Conservation (phyloP, 1,140 invertebrate genomes). For the Conus betulinus region DNA sequence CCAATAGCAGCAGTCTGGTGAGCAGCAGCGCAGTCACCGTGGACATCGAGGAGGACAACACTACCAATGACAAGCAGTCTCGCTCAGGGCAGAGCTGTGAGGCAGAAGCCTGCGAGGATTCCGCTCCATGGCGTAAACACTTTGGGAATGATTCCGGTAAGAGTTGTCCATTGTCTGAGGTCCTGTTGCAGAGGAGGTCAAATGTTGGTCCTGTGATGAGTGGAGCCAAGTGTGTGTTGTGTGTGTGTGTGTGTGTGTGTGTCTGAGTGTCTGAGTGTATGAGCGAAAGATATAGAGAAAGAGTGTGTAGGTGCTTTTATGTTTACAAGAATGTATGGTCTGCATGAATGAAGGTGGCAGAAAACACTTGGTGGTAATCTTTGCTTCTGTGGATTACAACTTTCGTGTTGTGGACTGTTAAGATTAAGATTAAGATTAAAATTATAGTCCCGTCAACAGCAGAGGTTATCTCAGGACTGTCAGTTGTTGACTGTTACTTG, state of each 20-base stretch:
- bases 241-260: background rate
- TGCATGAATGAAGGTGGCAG: no score
- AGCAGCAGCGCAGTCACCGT: background rate
- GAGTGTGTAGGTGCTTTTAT: no score
- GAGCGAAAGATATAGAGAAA: background rate
- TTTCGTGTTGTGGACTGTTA: no score
- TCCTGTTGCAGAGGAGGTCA: background rate
- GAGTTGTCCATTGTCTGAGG: background rate
- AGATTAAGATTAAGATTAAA: no score
- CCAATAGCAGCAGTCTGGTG: constrained; percentile 18
- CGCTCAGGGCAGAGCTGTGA: background rate
- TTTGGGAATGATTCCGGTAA: constrained; percentile 8
- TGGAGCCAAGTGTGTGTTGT: background rate
- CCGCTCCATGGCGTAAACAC: background rate
- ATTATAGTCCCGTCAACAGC: no score
- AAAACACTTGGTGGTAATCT: no score
- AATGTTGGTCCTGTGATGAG: no score
- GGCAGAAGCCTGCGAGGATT: background rate
- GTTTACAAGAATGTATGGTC: no score
- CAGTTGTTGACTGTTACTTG: no score
- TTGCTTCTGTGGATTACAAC: no score
- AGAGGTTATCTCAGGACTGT: no score
- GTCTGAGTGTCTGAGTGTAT: background rate
- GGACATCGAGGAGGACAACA: background rate
- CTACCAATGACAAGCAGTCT: background rate